A percentile compares a stretch with the other conserved stretches of the same genome.
Conservation (phyloP, 2,113 vertebrate genomes). For the Hyperopisus bebe region DNA sequence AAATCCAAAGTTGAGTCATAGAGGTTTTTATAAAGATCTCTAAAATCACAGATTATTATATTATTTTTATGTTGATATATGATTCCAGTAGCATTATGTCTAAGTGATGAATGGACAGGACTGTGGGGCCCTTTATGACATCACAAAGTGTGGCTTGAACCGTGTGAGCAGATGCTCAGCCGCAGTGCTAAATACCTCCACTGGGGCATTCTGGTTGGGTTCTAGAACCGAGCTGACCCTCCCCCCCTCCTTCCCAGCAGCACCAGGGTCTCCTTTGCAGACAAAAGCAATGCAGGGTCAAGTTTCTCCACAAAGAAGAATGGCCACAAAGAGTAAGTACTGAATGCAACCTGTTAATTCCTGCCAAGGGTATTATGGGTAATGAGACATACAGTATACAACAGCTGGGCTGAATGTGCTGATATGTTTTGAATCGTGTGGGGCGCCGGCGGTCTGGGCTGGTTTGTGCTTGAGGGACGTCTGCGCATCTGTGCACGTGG, state of each 20-base stretch:
- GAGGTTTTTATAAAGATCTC: not conserved
- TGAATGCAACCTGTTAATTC: slow-evolving; percentile 2
- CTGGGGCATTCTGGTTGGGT: not conserved
- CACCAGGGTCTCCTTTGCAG: slow-evolving; percentile 32
- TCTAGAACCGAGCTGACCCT: not conserved
- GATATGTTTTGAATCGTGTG: not conserved
- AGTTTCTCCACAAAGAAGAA: slow-evolving; percentile 38
- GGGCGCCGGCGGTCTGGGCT: not conserved
- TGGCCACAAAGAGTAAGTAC: slow-evolving; percentile 47
- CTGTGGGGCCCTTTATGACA: not conserved
- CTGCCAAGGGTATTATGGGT: not conserved
- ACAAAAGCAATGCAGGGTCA: slow-evolving; percentile 37
- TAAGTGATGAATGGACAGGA: not conserved
- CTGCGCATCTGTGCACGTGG: not conserved
- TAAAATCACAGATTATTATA: not conserved
- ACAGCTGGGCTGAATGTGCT: not conserved
- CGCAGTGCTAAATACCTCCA: not conserved
- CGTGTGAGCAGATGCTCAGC: not conserved
- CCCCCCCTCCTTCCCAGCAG: slow-evolving; percentile 24
- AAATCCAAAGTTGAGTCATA: slow-evolving; percentile 15
- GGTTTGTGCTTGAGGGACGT: not conserved
- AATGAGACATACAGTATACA: not conserved
- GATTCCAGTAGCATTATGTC: not conserved
- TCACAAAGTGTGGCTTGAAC: not conserved
- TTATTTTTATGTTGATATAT: not conserved